phyloP scores from a whole-genome alignment of 1,140 invertebrate genomes.

The Neotoxoptera formosana region DNA sequence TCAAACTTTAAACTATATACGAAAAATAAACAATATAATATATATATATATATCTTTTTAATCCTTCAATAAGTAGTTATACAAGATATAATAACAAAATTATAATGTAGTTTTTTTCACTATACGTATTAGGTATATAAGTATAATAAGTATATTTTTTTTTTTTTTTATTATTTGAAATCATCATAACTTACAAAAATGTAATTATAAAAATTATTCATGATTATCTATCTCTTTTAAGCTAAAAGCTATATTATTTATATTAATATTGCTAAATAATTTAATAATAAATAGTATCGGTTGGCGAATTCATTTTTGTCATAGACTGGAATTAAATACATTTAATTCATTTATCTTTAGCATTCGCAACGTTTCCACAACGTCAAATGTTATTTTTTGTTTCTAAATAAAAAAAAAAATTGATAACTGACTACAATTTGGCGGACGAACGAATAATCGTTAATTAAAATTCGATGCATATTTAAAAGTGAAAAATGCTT shows the following conservation, averaged over 20 bases:
- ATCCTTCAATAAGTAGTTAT: neutral
- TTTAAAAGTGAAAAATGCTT: neutral
- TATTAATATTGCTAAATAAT: neutral
- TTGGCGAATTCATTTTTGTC: neutral
- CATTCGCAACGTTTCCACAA: too few species aligned
- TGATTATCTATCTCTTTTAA: too few species aligned
- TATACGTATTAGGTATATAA: fast-evolving
- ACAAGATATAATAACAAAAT: neutral
- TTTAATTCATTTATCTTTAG: neutral
- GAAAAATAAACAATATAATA: neutral
- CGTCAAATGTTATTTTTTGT: neutral
- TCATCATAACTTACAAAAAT: too few species aligned
- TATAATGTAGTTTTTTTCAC: neutral
- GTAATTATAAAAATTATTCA: too few species aligned
- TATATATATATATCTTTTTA: too few species aligned
- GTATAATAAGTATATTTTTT: too few species aligned
- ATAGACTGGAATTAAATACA: neutral
- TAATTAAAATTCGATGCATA: neutral
- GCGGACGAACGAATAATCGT: neutral
- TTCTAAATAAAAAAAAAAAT: neutral
- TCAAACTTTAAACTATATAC: neutral
- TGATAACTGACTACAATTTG: neutral
- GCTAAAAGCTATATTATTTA: too few species aligned
- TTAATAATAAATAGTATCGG: neutral
- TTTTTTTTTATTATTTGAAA: too few species aligned